Evolutionary conservation across 2,113 vertebrate species (phyloP).

Genomic region (Origma solitaria): DNA sequence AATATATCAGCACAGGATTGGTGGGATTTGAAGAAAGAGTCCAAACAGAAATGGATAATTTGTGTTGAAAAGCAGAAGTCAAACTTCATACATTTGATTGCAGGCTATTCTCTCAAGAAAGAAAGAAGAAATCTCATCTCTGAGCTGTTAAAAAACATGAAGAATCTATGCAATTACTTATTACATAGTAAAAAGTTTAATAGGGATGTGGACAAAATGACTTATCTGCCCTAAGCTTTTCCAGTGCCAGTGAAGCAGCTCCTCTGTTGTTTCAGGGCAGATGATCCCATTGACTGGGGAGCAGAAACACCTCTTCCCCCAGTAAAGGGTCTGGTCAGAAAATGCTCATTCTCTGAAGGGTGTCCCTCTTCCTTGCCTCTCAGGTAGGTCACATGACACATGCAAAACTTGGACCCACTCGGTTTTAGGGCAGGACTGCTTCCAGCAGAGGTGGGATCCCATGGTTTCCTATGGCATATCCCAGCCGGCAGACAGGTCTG

Average conservation of each 20-base stretch:
- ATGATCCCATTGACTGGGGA: no score
- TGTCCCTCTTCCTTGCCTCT: neutral
- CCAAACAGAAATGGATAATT: neutral
- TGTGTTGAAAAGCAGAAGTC: neutral
- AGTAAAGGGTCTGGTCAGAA: neutral
- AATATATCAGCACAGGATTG: neutral
- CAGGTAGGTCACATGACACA: neutral
- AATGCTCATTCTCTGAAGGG: neutral
- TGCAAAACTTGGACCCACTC: neutral
- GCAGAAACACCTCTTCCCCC: neutral
- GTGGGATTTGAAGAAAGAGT: neutral
- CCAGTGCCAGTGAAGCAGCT: neutral
- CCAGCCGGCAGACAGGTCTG: neutral
- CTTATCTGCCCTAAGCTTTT: neutral
- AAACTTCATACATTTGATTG: neutral
- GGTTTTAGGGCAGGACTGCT: neutral
- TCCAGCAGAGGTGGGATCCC: neutral
- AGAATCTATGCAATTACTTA: neutral
- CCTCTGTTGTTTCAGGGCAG: neutral
- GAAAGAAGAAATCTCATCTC: neutral
- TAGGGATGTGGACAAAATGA: neutral
- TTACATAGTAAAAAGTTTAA: neutral
- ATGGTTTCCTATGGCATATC: neutral
- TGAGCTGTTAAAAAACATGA: neutral
- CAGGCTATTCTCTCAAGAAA: neutral